Evolutionary conservation across 2,888 invertebrate species (phyloP), one percentile per base, ranked within the genome.

Genomic region (Euproctis similis): DNA sequence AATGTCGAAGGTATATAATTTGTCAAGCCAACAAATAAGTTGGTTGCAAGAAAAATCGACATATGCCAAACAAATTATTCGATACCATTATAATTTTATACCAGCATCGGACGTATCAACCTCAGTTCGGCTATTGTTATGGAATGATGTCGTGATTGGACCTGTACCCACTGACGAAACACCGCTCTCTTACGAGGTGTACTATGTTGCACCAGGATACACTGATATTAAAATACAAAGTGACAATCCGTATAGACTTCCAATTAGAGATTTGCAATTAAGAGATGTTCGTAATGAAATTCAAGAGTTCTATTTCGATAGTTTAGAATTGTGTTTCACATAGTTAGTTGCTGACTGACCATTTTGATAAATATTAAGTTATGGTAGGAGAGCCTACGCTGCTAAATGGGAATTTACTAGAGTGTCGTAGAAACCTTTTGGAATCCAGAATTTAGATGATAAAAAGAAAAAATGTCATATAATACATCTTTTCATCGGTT

Each of bases 251-350:
- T n/a, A 40, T 2, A 45, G 54, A 10, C 18, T 62, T 9, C 62
- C 62, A 2, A 42, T 62, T 1, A 37, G 43, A 4, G 53, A 62
- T 32, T 30, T 62, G 7, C 33, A 34, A 24, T 54, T 62, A n/a
- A 38, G 28, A 23, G 54, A 62, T 19, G 25, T 45, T 4, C 40
- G 49, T 1, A n/a, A 37, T n/a, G 34, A 19, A 9, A n/a, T 31
- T 2, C 52, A 59, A 26, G 24, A 18, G 3, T 20, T 61, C 9
- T 25, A 3, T 6, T 28, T 64, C 1, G 52, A 59, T 29, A 39
- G 45, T 24, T 1, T 36, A 8, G 40, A 59, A 19, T 17, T 63
- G 6, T 65, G 65, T 32, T 65, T 61, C 31, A 4, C 6, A 14
- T n/a, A n/a, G n/a, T n/a, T n/a, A n/a, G n/a, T n/a, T n/a, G n/a